Percentiles rank a stretch among this genome's conserved stretches.
These are phyloP conservation scores for Callimorpha dominula DNA, from an alignment of 2,888 invertebrate genomes.

Conservation along the genomic window DNA sequence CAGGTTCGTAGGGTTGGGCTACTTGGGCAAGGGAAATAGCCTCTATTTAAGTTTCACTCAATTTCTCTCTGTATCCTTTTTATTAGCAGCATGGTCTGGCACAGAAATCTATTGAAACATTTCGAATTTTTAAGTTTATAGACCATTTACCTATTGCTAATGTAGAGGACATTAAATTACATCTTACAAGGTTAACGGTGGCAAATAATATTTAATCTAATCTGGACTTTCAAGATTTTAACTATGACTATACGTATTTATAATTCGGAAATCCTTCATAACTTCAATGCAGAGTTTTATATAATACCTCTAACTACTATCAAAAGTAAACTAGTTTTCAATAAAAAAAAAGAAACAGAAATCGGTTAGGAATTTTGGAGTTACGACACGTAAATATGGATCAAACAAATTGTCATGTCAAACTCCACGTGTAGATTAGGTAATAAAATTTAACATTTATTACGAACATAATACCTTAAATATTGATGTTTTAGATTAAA, in stretches of 20 bases:
- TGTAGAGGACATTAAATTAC: not conserved
- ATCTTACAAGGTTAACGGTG: not conserved
- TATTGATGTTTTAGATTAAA: too few species aligned
- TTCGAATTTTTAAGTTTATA: too few species aligned
- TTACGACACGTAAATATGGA: not conserved
- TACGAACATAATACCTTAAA: too few species aligned
- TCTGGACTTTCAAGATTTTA: not conserved
- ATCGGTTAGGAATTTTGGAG: not conserved
- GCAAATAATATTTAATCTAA: conserved; percentile 1
- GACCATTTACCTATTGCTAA: not conserved
- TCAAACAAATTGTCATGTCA: too few species aligned
- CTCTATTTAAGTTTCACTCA: too few species aligned
- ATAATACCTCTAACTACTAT: not conserved
- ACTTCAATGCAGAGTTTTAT: not conserved
- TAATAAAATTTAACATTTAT: too few species aligned
- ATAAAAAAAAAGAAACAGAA: not conserved
- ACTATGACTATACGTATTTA: not conserved
- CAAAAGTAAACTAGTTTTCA: not conserved
- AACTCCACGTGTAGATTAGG: too few species aligned
- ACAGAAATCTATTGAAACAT: too few species aligned
- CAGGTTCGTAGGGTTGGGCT: too few species aligned
- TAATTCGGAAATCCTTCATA: not conserved
- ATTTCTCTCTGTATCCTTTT: too few species aligned
- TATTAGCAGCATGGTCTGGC: not conserved
- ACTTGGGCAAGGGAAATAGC: too few species aligned